Percentiles rank a stretch among this genome's conserved stretches.
Conservation (phyloP, 2,888 invertebrate species). For the Unio pictorum region DNA sequence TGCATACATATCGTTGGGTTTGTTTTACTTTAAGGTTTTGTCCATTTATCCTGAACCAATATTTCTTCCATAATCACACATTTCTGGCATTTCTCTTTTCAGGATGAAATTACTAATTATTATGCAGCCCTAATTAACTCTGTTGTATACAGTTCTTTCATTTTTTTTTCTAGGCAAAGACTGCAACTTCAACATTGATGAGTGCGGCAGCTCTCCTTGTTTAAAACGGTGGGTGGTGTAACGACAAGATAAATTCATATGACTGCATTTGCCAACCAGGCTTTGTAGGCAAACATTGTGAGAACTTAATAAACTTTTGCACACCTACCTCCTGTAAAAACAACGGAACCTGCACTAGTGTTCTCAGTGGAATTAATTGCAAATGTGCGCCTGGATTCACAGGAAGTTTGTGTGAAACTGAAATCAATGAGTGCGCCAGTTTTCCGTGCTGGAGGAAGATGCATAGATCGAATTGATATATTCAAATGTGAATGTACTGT, state of each 20-base stretch:
- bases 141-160: neutral
- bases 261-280: slow-evolving; percentile 35
- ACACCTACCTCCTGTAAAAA: slow-evolving; percentile 53
- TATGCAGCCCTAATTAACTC: neutral
- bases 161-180: slow-evolving; percentile 82
- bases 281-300: slow-evolving; percentile 29
- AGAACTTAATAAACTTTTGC: slow-evolving; percentile 51
- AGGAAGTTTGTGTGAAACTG: slow-evolving; percentile 89
- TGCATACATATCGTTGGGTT: too few relatives aligned
- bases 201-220: slow-evolving; percentile 75
- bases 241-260: slow-evolving; percentile 39
- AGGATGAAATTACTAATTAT: neutral
- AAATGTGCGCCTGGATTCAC: slow-evolving; percentile 92
- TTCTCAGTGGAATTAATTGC: slow-evolving; percentile 28
- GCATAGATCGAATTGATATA: slow-evolving; percentile 75
- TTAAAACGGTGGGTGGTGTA: slow-evolving; percentile 37
- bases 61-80: neutral
- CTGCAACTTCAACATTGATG: slow-evolving; percentile 90
- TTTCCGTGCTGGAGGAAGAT: slow-evolving; percentile 79
- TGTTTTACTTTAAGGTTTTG: too few relatives aligned
- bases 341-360: slow-evolving; percentile 50
- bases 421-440: slow-evolving; percentile 78
- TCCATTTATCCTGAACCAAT: too few relatives aligned
- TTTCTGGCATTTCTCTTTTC: neutral
- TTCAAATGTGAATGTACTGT: slow-evolving; percentile 92